Evolutionary conservation across 2,113 vertebrate genomes (phyloP).

Genomic region (Erythrocebus patas): DNA sequence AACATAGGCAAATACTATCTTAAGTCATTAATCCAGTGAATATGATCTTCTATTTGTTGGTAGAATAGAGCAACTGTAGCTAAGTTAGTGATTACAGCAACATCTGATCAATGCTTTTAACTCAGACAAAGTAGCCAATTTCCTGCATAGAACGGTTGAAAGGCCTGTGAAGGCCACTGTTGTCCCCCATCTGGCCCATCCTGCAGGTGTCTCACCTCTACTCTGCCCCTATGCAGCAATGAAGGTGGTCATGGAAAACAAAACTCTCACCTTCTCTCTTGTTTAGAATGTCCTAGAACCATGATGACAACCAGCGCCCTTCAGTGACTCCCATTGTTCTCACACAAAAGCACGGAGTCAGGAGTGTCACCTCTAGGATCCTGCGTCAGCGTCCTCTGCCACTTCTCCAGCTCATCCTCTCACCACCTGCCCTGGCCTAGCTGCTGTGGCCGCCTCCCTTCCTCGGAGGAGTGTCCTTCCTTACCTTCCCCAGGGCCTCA

Average conservation of each 20-base stretch:
- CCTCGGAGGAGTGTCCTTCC: too few species aligned
- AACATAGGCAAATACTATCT: neutral
- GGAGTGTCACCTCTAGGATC: fast-evolving
- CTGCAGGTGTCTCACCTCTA: fast-evolving
- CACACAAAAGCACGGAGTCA: neutral
- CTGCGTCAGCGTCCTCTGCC: fast-evolving
- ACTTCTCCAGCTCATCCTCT: neutral
- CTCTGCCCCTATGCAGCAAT: neutral
- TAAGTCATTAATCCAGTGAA: too few species aligned
- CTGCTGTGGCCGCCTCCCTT: fast-evolving
- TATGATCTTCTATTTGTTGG: neutral
- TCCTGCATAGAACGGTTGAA: fast-evolving
- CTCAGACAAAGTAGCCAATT: neutral
- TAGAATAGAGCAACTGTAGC: fast-evolving
- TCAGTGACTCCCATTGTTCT: neutral
- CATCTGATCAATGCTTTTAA: fast-evolving
- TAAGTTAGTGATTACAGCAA: neutral
- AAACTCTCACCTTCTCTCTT: neutral
- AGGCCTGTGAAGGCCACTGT: fast-evolving
- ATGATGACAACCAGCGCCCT: fast-evolving
- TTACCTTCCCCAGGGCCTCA: neutral
- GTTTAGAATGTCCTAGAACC: neutral
- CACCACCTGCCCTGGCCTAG: too few species aligned
- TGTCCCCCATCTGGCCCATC: fast-evolving
- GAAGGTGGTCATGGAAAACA: fast-evolving